Conservation (phyloP, 2,888 invertebrate species). For the Hemistola chrysoprasaria region DNA sequence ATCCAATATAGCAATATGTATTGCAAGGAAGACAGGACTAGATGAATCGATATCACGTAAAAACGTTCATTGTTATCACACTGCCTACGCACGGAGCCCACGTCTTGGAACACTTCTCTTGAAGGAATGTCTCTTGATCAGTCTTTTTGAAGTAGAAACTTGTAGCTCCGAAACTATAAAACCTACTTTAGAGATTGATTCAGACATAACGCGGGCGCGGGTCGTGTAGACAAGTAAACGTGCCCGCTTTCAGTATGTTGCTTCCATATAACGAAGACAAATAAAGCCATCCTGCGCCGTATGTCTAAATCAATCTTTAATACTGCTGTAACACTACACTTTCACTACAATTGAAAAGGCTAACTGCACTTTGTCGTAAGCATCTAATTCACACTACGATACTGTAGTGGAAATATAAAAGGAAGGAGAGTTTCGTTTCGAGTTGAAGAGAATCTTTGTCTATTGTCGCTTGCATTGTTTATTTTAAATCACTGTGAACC, state of each 20-base stretch:
- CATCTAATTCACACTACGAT: conserved; percentile 7
- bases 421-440: too few relatives aligned
- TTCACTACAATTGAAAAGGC: conserved; percentile 1
- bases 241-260: too few relatives aligned
- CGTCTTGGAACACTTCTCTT: conserved; percentile 22
- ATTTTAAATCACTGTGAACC: too few relatives aligned
- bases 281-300: too few relatives aligned
- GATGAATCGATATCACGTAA: conserved; percentile 46
- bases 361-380: conserved; percentile 1
- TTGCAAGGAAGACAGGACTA: conserved; percentile 69
- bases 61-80: conserved; percentile 31
- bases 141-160: conserved; percentile 43
- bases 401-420: conserved; percentile 4
- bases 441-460: too few relatives aligned
- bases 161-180: conserved; percentile 6
- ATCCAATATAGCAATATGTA: conserved; percentile 25
- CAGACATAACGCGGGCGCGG: too few relatives aligned
- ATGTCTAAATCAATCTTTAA: too few relatives aligned
- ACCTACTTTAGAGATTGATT: conserved; percentile 16
- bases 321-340: too few relatives aligned
- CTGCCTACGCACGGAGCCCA: conserved; percentile 23
- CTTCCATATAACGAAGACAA: too few relatives aligned
- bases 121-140: conserved; percentile 56
- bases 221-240: too few relatives aligned
- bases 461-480: not conserved